Evolutionary conservation across 2,113 vertebrate genomes (phyloP).

Genomic region (Pionites leucogaster): DNA sequence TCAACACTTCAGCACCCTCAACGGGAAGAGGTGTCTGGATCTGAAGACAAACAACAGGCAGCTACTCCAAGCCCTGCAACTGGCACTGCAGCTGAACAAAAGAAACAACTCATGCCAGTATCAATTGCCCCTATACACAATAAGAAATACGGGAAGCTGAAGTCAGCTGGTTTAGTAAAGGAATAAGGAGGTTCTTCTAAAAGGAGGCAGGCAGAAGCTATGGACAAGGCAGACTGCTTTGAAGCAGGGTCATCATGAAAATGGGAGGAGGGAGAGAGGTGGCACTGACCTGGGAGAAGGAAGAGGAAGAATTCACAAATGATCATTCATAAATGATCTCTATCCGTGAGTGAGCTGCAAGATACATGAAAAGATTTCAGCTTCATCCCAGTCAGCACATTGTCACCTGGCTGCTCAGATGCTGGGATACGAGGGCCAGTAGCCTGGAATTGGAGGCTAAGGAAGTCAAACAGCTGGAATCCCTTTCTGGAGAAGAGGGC

Average conservation of each 20-base stretch:
- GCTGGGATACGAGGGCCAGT: not conserved
- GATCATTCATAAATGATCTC: not conserved
- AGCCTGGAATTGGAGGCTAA: not conserved
- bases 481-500: not conserved
- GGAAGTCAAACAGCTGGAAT: not conserved
- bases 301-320: not conserved
- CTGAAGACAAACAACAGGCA: not conserved
- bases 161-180: not conserved
- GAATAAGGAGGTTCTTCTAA: not conserved
- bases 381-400: fast-evolving
- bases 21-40: not conserved
- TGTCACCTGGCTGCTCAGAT: not conserved
- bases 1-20: not conserved
- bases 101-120: not conserved
- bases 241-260: not conserved
- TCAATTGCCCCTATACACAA: not conserved
- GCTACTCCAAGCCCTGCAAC: not conserved
- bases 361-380: not conserved
- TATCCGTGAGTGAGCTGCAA: not conserved
- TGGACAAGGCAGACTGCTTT: not conserved
- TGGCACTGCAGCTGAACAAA: fast-evolving
- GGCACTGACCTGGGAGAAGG: not conserved
- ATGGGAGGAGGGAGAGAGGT: not conserved
- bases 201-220: not conserved
- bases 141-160: not conserved